These are phyloP conservation scores for Amphiprion ocellaris DNA, from an alignment of 2,113 vertebrate species.

Conservation along the genomic window DNA sequence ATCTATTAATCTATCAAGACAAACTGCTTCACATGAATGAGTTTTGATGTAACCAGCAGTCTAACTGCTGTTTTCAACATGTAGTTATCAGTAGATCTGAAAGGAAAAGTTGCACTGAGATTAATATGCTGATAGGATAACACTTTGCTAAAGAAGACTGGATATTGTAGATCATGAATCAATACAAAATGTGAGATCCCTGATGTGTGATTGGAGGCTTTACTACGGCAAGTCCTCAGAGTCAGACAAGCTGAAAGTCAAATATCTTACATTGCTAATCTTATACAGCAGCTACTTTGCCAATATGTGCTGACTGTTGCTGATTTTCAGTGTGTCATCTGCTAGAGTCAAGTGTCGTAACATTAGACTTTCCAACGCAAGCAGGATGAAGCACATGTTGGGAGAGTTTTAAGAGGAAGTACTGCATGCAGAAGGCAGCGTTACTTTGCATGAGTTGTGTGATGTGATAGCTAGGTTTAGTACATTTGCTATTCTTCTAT, in stretches of 20 bases:
- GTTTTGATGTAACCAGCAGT: background rate
- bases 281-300: no score
- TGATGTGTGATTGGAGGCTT: no score
- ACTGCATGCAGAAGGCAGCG: background rate
- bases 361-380: background rate
- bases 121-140: background rate
- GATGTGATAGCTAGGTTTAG: background rate
- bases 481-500: no score
- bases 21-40: slow-evolving; percentile 1
- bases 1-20: background rate
- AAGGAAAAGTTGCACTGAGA: background rate
- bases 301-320: no score
- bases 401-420: background rate
- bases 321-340: no score
- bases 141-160: no score
- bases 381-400: background rate
- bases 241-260: no score
- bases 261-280: no score
- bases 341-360: background rate
- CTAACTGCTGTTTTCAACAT: background rate
- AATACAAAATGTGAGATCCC: no score
- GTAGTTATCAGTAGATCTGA: background rate
- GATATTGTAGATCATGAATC: no score
- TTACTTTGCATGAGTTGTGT: background rate
- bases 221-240: no score